These are phyloP conservation scores for Diabrotica balteata DNA, from an alignment of 2,888 invertebrate genomes.

Conservation along the genomic window DNA sequence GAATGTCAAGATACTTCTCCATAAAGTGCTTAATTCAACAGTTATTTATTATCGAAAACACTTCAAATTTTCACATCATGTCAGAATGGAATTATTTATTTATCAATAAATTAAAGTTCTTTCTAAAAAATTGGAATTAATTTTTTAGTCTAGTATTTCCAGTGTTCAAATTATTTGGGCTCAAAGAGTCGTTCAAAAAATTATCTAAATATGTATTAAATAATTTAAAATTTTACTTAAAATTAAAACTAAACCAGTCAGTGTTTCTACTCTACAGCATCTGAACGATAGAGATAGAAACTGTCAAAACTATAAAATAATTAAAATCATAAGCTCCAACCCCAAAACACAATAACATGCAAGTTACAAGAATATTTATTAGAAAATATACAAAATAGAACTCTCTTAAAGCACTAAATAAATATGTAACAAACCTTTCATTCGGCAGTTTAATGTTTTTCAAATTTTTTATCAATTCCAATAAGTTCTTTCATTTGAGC, in stretches of 20 bases:
- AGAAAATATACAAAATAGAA: slow-evolving; percentile 25
- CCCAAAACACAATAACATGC: background rate
- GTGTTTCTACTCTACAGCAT: background rate
- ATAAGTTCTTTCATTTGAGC: too few species aligned
- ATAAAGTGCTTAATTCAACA: too few species aligned
- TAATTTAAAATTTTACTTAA: background rate
- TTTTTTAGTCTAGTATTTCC: too few species aligned
- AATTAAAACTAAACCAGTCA: slow-evolving; percentile 2
- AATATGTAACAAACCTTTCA: background rate
- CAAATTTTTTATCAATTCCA: too few species aligned
- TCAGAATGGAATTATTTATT: too few species aligned
- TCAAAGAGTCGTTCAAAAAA: background rate
- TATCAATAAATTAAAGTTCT: too few species aligned
- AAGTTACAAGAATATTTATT: slow-evolving; percentile 15
- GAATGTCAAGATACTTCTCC: too few species aligned
- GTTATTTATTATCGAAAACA: too few species aligned
- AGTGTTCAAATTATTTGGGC: too few species aligned
- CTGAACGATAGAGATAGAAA: too few species aligned
- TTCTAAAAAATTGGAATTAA: too few species aligned
- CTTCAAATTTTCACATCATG: too few species aligned
- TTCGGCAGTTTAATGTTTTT: background rate
- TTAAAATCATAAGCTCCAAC: background rate
- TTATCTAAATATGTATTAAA: background rate
- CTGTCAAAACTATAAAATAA: background rate
- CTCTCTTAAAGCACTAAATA: slow-evolving; percentile 10